Base-by-base conservation (phyloP, 2,797 vertebrate species). In the Furcifer pardalis region DNA sequence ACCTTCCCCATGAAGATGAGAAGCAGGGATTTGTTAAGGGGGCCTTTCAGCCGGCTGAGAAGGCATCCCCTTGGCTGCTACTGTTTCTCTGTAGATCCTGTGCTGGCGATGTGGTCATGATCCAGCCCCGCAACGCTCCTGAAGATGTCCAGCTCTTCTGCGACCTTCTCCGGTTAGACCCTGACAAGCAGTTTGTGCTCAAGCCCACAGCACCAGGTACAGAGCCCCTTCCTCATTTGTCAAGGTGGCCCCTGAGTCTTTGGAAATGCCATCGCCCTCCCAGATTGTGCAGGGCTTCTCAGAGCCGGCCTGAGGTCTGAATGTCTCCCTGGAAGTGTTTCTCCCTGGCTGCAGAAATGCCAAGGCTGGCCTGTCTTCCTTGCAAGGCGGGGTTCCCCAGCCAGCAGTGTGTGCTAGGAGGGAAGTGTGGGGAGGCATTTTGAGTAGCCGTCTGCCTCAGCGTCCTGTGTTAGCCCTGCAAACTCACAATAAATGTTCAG, bases 41-140 rank as follows among this genome's bases (percentile, higher is more conserved):
- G n/a, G n/a, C n/a, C n/a, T n/a, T n/a, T n/a, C n/a, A n/a, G n/a
- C n/a, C n/a, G n/a, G n/a, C n/a, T n/a, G n/a, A n/a, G n/a, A n/a
- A n/a, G n/a, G n/a, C n/a, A 21, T 65, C 2, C 1, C 0, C 84
- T 76, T 2, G 0, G 37, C 78, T 1, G 0, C 77, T 32, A 1
- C 42, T 32, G 86, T 74, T 85, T 65, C n/a, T 60, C 12, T 5
- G 19, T 85, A 99, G 98, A 92, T 99, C 96, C 84, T 65, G 83
- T 0, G 97, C 98, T 0, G 98, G 99, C 0, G 98, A 98, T 0
- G 95, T 99, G 74, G 97, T 97, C 84, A 96, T 97, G 95, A 97
- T 99, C 90, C 93, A 87, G 89, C 98, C 99, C 0, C 91, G 95
- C 88, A 99, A 99, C 52, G 37, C 93, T 0, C 72, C 84, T 0